Evolutionary conservation across 2,888 invertebrate species (phyloP).

Genomic region (Euproctis similis): DNA sequence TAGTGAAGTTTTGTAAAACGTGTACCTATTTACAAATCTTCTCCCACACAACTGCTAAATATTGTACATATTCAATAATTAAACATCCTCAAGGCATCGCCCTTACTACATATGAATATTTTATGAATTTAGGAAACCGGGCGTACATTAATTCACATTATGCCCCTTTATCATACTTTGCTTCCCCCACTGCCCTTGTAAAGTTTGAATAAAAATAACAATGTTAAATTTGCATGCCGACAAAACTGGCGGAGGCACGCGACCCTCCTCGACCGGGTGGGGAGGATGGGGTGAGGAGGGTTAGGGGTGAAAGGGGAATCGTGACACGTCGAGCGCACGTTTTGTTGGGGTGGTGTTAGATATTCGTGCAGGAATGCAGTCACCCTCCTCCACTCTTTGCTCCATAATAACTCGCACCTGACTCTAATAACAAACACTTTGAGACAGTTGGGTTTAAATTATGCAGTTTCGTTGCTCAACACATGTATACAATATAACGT

Average conservation of each 20-base stretch:
- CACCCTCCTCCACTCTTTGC: constrained; percentile 42
- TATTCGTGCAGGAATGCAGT: constrained; percentile 61
- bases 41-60: constrained; percentile 23
- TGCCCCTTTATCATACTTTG: constrained; percentile 47
- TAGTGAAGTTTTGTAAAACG: no score
- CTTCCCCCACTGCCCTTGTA: constrained; percentile 67
- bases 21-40: constrained; percentile 8
- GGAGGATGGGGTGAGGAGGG: constrained; percentile 11
- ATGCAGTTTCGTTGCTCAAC: constrained; percentile 10
- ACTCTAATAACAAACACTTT: constrained; percentile 20
- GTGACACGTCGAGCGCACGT: constrained; percentile 41
- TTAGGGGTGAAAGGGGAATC: constrained; percentile 27
- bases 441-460: constrained; percentile 15
- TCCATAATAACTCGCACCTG: constrained; percentile 31
- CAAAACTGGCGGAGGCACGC: constrained; percentile 45
- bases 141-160: constrained; percentile 26
- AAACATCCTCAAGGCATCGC: constrained; percentile 17
- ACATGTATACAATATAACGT: no score
- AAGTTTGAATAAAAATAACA: constrained; percentile 64
- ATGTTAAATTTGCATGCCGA: constrained; percentile 68
- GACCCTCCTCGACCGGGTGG: constrained; percentile 18
- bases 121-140: constrained; percentile 24
- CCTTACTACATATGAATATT: constrained; percentile 17
- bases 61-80: constrained; percentile 24
- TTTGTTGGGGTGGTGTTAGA: constrained; percentile 30